phyloP scores from a whole-genome alignment of 2,113 vertebrate species.

The Enhydra lutris region DNA sequence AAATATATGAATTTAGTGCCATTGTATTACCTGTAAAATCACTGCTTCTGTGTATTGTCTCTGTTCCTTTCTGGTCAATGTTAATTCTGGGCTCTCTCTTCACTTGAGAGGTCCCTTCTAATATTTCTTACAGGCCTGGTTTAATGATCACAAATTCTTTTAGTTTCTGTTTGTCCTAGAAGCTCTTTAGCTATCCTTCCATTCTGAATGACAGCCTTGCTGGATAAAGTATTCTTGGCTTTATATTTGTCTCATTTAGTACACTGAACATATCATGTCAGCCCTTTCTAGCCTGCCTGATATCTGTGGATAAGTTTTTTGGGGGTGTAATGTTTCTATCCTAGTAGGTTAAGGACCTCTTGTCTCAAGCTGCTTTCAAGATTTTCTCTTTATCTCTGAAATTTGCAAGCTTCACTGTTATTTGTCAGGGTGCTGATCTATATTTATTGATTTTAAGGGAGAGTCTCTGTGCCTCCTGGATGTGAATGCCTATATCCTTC shows the following conservation, averaged over 20 bases:
- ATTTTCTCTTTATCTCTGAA: neutral
- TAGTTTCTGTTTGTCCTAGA: no score
- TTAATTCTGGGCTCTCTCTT: no score
- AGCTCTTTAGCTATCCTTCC: no score
- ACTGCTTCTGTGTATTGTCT: no score
- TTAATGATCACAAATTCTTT: no score
- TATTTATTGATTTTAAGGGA: neutral
- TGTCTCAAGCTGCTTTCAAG: neutral
- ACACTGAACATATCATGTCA: neutral
- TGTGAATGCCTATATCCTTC: neutral
- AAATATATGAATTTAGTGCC: no score
- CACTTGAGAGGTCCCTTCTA: no score
- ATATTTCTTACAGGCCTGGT: no score
- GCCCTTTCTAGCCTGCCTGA: neutral
- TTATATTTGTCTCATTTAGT: neutral
- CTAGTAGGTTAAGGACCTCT: neutral
- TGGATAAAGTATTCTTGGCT: neutral
- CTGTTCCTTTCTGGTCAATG: no score
- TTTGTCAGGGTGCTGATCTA: neutral
- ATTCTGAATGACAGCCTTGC: no score
- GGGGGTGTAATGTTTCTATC: neutral
- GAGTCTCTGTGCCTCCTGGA: neutral
- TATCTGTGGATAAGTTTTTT: neutral
- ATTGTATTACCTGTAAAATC: no score
- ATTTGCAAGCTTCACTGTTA: neutral